These are phyloP conservation scores for Porites lutea DNA, from an alignment of 64 coral and sea anemone genomes.

Conservation along the genomic window DNA sequence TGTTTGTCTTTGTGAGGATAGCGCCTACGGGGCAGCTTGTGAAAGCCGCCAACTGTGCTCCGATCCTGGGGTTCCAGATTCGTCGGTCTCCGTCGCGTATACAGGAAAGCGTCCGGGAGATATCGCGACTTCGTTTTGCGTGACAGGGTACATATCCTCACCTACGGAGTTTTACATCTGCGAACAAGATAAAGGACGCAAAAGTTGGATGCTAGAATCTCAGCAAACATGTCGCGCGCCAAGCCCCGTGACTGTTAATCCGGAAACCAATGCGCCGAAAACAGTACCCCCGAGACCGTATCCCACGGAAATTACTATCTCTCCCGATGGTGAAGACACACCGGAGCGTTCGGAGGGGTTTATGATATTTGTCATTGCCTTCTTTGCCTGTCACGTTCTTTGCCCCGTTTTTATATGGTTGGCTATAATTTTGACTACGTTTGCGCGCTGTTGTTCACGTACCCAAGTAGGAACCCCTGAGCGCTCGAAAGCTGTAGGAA, in stretches of 20 bases:
- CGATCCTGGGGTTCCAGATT: background rate
- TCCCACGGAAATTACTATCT: background rate
- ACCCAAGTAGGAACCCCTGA: conserved; percentile 18
- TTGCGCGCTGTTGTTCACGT: background rate
- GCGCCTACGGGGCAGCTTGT: conserved; percentile 19
- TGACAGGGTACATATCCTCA: conserved; percentile 13
- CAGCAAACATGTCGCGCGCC: conserved; percentile 23
- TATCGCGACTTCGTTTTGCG: conserved; percentile 57
- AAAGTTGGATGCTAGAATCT: conserved; percentile 47
- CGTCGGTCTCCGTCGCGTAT: background rate
- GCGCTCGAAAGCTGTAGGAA: background rate
- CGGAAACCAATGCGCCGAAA: background rate
- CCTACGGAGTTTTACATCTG: conserved; percentile 55
- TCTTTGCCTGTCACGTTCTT: conserved; percentile 48
- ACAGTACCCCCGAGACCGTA: background rate
- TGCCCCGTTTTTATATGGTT: conserved; percentile 52
- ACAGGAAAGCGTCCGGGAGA: conserved; percentile 40
- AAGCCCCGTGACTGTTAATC: background rate
- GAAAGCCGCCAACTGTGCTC: conserved; percentile 30
- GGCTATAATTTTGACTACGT: background rate
- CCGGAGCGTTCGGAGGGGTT: conserved; percentile 28
- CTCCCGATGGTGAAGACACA: background rate
- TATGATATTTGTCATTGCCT: conserved; percentile 60
- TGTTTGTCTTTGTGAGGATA: conserved; percentile 23
- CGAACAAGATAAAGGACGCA: background rate